These are phyloP conservation scores for Gorsachius magnificus DNA, from an alignment of 2,797 vertebrate species.

Conservation along the genomic window DNA sequence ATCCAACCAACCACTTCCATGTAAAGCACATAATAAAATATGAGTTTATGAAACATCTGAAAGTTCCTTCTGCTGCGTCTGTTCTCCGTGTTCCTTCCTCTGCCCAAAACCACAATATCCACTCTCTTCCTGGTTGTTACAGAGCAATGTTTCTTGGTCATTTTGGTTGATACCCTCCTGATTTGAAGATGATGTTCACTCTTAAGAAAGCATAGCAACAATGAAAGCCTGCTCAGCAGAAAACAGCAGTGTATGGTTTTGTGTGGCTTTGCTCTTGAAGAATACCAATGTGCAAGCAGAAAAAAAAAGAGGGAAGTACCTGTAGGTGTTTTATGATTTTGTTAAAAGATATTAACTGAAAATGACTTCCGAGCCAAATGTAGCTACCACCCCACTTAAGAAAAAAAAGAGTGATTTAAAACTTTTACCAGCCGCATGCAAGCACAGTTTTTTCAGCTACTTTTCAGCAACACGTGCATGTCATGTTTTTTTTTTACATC, in stretches of 20 bases:
- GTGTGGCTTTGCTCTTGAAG: neutral
- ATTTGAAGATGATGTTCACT: neutral
- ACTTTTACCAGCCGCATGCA: accelerated
- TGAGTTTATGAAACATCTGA: neutral
- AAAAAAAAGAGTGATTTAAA: neutral
- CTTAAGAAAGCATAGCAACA: neutral
- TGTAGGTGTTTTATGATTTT: neutral
- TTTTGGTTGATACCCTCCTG: neutral
- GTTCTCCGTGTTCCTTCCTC: neutral
- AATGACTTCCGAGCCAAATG: neutral
- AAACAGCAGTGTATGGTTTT: neutral
- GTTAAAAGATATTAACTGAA: neutral
- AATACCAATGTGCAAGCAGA: neutral
- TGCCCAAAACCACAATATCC: neutral
- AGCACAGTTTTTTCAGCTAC: neutral
- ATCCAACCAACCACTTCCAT: neutral
- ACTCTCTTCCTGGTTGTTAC: neutral
- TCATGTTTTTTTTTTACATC: neutral
- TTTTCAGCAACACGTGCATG: neutral
- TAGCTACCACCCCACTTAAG: neutral
- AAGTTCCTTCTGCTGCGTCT: neutral
- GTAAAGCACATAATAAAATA: neutral
- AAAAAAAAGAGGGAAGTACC: neutral
- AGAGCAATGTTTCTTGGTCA: neutral
- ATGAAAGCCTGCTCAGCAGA: neutral